Evolutionary conservation across 2,113 vertebrate genomes (phyloP).

Genomic region (Rattus rattus): DNA sequence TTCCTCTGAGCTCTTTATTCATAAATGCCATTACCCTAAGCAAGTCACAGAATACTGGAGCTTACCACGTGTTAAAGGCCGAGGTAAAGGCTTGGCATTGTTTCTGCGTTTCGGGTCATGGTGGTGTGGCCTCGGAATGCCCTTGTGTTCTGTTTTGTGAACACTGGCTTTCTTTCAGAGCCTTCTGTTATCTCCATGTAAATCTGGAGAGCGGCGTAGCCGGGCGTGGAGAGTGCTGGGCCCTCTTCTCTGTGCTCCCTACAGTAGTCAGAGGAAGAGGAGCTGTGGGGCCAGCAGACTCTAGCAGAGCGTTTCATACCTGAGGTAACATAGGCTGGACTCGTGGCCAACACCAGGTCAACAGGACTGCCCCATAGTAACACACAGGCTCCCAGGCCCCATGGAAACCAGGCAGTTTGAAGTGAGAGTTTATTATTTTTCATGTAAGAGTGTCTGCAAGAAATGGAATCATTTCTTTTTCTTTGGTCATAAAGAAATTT

Average conservation of each 20-base stretch:
- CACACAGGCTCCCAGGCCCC: background rate
- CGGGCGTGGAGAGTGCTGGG: background rate
- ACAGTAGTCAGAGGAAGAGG: background rate
- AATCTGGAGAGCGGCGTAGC: background rate
- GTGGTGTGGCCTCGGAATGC: background rate
- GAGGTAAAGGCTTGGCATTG: no score
- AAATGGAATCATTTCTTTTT: constrained; percentile 82
- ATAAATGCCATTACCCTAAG: background rate
- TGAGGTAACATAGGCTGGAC: constrained; percentile 22
- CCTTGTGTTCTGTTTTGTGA: background rate
- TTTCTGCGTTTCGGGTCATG: background rate
- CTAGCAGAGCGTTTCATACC: constrained; percentile 17
- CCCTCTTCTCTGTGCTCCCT: constrained; percentile 2
- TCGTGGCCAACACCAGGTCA: constrained; percentile 49
- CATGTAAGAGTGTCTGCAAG: constrained; percentile 72
- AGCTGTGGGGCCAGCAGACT: background rate
- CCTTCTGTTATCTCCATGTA: background rate
- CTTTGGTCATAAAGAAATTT: constrained; percentile 77
- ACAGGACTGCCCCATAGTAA: constrained; percentile 50
- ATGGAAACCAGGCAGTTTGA: constrained; percentile 71
- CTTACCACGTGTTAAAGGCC: background rate
- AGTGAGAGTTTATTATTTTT: constrained; percentile 82
- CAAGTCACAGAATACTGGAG: background rate
- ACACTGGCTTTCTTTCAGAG: constrained; percentile 22
- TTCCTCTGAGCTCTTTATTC: background rate